These are phyloP conservation scores for Percina caprodes DNA, from an alignment of 2,113 vertebrate species.

Conservation along the genomic window DNA sequence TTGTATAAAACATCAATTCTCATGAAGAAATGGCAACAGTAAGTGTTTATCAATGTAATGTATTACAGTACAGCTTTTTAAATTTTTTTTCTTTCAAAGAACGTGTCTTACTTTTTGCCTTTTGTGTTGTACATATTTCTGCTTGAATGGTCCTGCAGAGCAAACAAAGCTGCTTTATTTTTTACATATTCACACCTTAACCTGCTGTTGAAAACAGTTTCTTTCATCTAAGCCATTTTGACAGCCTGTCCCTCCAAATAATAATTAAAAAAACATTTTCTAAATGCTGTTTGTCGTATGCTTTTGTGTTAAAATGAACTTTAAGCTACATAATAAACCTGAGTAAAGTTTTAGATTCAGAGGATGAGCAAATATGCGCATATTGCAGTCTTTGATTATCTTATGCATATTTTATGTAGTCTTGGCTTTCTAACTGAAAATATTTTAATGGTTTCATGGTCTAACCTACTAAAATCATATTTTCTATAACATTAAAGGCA, in stretches of 20 bases:
- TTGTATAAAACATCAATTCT: slow-evolving; percentile 87
- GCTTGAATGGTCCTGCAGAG: slow-evolving; percentile 90
- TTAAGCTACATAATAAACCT: background rate
- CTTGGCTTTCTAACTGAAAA: background rate
- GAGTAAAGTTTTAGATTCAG: background rate
- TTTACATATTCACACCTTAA: slow-evolving; percentile 87
- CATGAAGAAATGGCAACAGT: slow-evolving; percentile 87
- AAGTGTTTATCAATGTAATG: slow-evolving; percentile 91
- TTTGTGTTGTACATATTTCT: slow-evolving; percentile 91
- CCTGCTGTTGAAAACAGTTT: slow-evolving; percentile 89
- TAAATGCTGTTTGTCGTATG: slow-evolving; percentile 61
- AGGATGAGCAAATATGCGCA: background rate
- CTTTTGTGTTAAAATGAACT: background rate
- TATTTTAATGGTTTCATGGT: background rate
- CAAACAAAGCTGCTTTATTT: slow-evolving; percentile 88
- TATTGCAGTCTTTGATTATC: background rate
- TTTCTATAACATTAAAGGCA: slow-evolving; percentile 1
- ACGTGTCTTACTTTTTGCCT: slow-evolving; percentile 88
- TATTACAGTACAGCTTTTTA: slow-evolving; percentile 88
- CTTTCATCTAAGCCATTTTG: slow-evolving; percentile 94
- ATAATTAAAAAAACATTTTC: slow-evolving; percentile 84
- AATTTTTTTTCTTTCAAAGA: slow-evolving; percentile 86
- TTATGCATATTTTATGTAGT: background rate
- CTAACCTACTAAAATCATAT: background rate
- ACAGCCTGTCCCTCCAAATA: slow-evolving; percentile 92